These are phyloP conservation scores for Spilogale gracilis DNA, from an alignment of 2,113 vertebrate species.

Conservation along the genomic window DNA sequence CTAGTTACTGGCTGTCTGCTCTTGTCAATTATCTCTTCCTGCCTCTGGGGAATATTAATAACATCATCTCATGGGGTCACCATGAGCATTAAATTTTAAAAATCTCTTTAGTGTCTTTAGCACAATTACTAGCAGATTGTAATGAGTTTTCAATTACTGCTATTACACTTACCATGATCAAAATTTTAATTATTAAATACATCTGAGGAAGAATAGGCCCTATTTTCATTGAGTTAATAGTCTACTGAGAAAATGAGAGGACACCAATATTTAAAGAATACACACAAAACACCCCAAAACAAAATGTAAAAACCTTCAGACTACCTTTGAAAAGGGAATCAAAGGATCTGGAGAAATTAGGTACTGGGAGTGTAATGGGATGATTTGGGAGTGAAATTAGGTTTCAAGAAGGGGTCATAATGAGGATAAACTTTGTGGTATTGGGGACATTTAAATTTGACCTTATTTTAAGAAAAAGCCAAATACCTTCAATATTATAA, in stretches of 20 bases:
- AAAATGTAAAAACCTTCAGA: background rate
- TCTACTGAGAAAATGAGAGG: background rate
- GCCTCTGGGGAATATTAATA: background rate
- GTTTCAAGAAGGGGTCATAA: background rate
- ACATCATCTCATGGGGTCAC: background rate
- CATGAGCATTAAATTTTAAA: background rate
- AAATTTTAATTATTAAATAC: background rate
- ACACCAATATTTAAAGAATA: background rate
- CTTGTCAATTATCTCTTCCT: background rate
- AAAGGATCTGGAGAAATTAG: background rate
- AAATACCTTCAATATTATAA: background rate
- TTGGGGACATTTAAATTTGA: background rate
- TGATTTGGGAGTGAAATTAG: background rate
- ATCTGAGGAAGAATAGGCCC: background rate
- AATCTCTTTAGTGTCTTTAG: background rate
- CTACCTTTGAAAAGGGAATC: background rate
- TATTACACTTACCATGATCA: background rate
- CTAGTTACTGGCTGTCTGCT: background rate
- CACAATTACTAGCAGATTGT: background rate
- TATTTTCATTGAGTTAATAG: background rate
- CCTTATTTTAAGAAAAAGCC: background rate
- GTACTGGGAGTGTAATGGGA: background rate
- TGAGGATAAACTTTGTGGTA: background rate
- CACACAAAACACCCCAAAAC: background rate
- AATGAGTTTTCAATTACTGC: background rate